Evolutionary conservation across 2,888 invertebrate species (phyloP).

Genomic region (Schrankia costaestrigalis): DNA sequence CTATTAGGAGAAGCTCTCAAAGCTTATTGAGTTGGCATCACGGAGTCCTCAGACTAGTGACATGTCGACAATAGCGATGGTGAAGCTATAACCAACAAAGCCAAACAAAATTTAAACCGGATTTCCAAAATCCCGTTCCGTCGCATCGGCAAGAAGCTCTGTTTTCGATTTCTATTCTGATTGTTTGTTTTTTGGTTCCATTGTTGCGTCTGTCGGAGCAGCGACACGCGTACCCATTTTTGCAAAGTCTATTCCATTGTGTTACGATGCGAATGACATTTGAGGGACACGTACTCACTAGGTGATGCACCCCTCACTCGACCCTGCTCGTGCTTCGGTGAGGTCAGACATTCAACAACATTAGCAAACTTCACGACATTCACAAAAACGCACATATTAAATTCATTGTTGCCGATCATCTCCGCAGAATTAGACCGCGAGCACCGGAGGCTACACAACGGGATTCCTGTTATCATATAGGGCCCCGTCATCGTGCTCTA

Average conservation of each 20-base stretch:
- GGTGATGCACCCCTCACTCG: constrained; percentile 40
- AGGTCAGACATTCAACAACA: constrained; percentile 39
- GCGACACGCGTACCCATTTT: constrained; percentile 76
- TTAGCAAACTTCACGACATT: constrained; percentile 30
- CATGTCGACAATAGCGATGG: constrained; percentile 52
- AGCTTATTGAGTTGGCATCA: constrained; percentile 38
- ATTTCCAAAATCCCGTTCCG: constrained; percentile 78
- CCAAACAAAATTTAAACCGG: constrained; percentile 72
- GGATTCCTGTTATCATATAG: constrained; percentile 77
- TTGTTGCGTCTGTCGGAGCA: constrained; percentile 65
- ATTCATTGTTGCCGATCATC: constrained; percentile 34
- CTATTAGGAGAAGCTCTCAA: constrained; percentile 21
- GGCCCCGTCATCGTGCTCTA: constrained; percentile 65
- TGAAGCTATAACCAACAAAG: constrained; percentile 52
- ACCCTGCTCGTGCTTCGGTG: no score
- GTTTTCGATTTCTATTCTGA: constrained; percentile 78
- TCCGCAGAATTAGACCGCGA: constrained; percentile 40
- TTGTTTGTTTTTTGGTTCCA: constrained; percentile 76
- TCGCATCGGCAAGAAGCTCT: constrained; percentile 72
- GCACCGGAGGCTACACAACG: constrained; percentile 72
- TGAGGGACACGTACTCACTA: constrained; percentile 70
- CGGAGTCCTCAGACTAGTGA: constrained; percentile 38
- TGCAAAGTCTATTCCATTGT: constrained; percentile 76
- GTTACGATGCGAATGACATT: constrained; percentile 66
- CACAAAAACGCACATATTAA: constrained; percentile 47